Percentiles rank a stretch among this genome's conserved stretches.
These are phyloP conservation scores for Wasmannia auropunctata DNA, from an alignment of 1,140 invertebrate genomes.

Conservation along the genomic window DNA sequence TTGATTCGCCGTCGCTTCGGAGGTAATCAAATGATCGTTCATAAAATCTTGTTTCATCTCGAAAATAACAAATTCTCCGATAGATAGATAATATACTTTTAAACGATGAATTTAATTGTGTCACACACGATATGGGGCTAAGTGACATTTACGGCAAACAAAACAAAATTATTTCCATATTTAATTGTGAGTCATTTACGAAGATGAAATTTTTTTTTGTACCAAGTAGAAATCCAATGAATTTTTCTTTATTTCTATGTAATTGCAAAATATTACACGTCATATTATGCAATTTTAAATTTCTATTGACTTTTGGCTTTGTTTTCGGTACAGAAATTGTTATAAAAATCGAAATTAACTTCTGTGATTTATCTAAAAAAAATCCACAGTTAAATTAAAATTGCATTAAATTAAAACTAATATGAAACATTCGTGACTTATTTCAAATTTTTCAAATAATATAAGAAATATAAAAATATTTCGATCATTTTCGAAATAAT, in stretches of 20 bases:
- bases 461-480: not conserved
- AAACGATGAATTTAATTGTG: not conserved
- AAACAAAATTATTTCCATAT: not conserved
- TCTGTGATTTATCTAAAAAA: not conserved
- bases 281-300: not conserved
- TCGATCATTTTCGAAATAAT: no score
- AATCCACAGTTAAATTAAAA: not conserved
- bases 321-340: not conserved
- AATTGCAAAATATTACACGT: not conserved
- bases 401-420: not conserved
- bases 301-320: not conserved
- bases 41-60: constrained; percentile 16
- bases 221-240: not conserved
- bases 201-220: not conserved
- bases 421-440: not conserved
- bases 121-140: not conserved
- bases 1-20: constrained; percentile 19
- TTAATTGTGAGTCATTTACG: not conserved
- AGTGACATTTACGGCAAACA: not conserved
- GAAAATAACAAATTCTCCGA: not conserved
- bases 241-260: not conserved
- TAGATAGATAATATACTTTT: constrained; percentile 3
- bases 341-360: not conserved
- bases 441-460: not conserved
- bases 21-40: constrained; percentile 31